Base-by-base conservation (phyloP, 2,113 vertebrate genomes). In the Ceuthmochares aereus region DNA sequence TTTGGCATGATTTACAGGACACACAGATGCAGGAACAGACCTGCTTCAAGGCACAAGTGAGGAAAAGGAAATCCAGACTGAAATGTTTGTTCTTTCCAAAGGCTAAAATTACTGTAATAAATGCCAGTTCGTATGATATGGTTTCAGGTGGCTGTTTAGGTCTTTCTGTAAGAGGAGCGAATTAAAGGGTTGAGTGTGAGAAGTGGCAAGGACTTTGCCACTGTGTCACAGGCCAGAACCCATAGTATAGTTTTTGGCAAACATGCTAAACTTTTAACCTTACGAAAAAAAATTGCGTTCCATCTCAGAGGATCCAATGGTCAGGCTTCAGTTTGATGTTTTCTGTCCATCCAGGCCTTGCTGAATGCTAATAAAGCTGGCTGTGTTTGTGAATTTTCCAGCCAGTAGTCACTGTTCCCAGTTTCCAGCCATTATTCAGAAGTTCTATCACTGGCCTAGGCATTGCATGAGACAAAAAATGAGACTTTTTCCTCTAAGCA, bases 1-100 rank as follows among this genome's bases (percentile, higher is more conserved):
- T 74, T n/a, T 93, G 84, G 87, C 84, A 92, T 90, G 93, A 93
- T 90, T 90, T 90, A 84, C 34, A 86, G 92, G 75, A 92, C 55
- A 77, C 54, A 81, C 81, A 67, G 66, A 78, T 89, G 75, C 88
- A 91, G 84, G 74, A 95, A 20, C 84, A 84, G 72, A 84, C 69
- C 88, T 88, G 85, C 85, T 78, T 72, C 90, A 72, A 93, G 90
- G 88, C 49, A 27, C 56, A 55, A 96, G 78, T 55, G 81, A 91
- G 74, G 74, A 66, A 82, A 91, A 89, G 67, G 75, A 95, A 96
- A 94, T 93, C 80, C 82, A 91, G 93, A 59, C 42, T 85, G 87
- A 93, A 90, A 93, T 85, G 55, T 93, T 91, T 93, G 58, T 69
- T 89, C 73, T 89, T 88, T 88, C 79, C 63, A 49, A 84, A 89